phyloP scores from a whole-genome alignment of 2,113 vertebrate genomes.

The Lepisosteus oculatus region DNA sequence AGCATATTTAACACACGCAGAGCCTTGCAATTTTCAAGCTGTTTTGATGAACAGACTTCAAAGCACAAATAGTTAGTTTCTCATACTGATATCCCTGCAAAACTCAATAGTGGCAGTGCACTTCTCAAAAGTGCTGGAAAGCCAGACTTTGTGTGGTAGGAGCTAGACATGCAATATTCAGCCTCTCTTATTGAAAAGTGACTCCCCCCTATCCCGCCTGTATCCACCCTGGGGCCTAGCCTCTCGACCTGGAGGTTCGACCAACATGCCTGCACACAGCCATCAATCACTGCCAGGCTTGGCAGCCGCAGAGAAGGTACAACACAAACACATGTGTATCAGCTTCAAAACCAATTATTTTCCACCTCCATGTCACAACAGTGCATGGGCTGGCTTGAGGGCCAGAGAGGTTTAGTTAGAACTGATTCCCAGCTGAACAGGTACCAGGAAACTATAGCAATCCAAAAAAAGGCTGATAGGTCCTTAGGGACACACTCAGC shows the following conservation, averaged over 20 bases:
- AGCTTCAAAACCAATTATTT: not conserved
- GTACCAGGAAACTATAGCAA: too few species aligned
- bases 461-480: too few species aligned
- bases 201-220: not conserved
- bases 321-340: not conserved
- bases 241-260: conserved; percentile 8
- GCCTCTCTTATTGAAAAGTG: conserved; percentile 5
- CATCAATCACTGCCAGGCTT: conserved; percentile 5
- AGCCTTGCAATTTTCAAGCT: too few species aligned
- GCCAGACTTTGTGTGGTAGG: not conserved
- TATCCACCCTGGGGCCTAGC: conserved; percentile 11
- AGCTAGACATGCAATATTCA: conserved; percentile 14
- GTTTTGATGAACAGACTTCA: too few species aligned
- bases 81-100: too few species aligned
- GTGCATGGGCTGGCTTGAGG: not conserved
- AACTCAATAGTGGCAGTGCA: too few species aligned
- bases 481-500: too few species aligned
- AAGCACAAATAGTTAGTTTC: too few species aligned
- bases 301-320: not conserved
- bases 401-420: too few species aligned
- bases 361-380: not conserved
- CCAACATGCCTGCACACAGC: not conserved
- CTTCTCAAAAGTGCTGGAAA: too few species aligned
- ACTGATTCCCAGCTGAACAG: too few species aligned
- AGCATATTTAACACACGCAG: too few species aligned